phyloP scores from a whole-genome alignment of 2,888 invertebrate species.

The Micoletzkya japonica region DNA sequence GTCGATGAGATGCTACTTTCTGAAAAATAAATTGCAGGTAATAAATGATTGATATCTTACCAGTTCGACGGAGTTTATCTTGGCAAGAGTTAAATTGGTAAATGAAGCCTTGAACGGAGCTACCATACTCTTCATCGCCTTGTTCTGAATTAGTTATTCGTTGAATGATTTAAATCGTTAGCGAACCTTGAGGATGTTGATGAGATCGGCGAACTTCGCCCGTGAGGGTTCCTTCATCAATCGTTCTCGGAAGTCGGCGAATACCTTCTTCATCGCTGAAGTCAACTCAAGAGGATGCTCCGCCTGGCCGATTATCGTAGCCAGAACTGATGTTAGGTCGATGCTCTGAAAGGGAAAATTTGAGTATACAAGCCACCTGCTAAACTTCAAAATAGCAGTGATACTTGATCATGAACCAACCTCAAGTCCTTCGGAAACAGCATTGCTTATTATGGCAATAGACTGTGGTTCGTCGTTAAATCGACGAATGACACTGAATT shows the following conservation, averaged over 20 bases:
- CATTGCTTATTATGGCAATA: constrained; percentile 20
- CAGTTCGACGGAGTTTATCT: constrained; percentile 20
- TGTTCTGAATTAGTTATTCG: constrained; percentile 1
- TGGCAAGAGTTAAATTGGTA: constrained; percentile 11
- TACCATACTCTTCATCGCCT: constrained; percentile 12
- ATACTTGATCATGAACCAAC: too few species aligned
- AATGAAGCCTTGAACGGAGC: constrained; percentile 8
- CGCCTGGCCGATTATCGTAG: constrained; percentile 27
- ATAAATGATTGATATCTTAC: background rate
- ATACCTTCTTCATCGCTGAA: background rate
- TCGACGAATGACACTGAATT: constrained; percentile 31
- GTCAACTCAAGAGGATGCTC: constrained; percentile 28
- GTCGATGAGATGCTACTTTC: constrained; percentile 26
- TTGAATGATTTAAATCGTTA: background rate
- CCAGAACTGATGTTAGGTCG: constrained; percentile 25
- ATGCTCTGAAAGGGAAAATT: constrained; percentile 12
- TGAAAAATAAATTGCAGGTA: background rate
- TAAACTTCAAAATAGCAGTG: too few species aligned
- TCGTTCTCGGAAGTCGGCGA: constrained; percentile 4
- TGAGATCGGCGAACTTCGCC: constrained; percentile 14
- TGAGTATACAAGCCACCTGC: too few species aligned
- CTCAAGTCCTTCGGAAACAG: constrained; percentile 31
- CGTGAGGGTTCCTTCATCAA: background rate
- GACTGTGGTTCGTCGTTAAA: constrained; percentile 29
- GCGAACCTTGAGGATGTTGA: constrained; percentile 17